These are phyloP conservation scores for Heliconius cydno DNA, from an alignment of 2,888 invertebrate species.

Conservation along the genomic window DNA sequence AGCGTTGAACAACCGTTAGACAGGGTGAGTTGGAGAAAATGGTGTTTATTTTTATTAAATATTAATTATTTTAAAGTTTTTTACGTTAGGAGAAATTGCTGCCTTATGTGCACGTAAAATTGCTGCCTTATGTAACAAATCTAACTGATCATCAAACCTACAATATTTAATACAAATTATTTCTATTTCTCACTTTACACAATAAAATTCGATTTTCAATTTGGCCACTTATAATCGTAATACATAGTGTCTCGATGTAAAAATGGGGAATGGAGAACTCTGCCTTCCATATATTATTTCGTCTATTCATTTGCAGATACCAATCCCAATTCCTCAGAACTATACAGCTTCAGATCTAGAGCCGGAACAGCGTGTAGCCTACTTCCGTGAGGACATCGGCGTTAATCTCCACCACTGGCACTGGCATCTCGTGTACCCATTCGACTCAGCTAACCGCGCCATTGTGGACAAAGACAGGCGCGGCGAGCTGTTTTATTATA, in stretches of 20 bases:
- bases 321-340: conserved; percentile 87
- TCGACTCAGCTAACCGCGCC: conserved; percentile 83
- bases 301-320: conserved; percentile 69
- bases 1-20: conserved; percentile 84
- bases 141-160: too few relatives aligned
- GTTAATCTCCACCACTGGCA: conserved; percentile 96
- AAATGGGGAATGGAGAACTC: background rate
- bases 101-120: too few relatives aligned
- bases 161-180: too few relatives aligned
- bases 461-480: conserved; percentile 88
- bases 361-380: conserved; percentile 91
- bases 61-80: too few relatives aligned
- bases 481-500: conserved; percentile 91
- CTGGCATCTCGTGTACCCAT: conserved; percentile 95
- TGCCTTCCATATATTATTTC: background rate
- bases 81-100: too few relatives aligned
- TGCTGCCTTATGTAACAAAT: too few relatives aligned
- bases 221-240: too few relatives aligned
- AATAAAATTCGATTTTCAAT: too few relatives aligned
- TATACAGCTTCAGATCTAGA: conserved; percentile 90
- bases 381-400: conserved; percentile 93
- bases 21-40: conserved; percentile 75
- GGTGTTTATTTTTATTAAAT: background rate
- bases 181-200: too few relatives aligned
- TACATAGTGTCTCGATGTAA: too few relatives aligned